Evolutionary conservation across 2,113 vertebrate genomes (phyloP).

Genomic region (Engraulis encrasicolus): DNA sequence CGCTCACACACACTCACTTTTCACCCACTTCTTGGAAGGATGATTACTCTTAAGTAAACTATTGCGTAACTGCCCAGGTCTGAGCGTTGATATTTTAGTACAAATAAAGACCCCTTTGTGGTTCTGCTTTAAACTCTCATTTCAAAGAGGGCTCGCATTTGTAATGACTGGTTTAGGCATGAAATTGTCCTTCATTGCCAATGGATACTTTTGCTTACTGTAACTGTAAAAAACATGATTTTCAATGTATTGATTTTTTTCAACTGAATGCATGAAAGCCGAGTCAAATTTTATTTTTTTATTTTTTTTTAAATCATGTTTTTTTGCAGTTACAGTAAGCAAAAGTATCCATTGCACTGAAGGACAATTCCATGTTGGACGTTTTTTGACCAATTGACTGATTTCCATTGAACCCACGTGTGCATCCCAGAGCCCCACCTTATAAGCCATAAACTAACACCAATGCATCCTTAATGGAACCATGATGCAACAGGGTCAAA

Average conservation of each 20-base stretch:
- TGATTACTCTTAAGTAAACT: background rate
- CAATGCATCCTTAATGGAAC: background rate
- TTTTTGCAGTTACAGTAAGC: too few relatives aligned
- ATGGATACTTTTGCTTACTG: too few relatives aligned
- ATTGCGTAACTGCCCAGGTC: background rate
- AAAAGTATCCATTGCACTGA: too few relatives aligned
- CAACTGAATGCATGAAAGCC: too few relatives aligned
- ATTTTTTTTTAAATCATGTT: too few relatives aligned
- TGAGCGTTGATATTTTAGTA: background rate
- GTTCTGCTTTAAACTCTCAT: background rate
- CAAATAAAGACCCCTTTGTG: background rate
- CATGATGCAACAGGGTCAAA: background rate
- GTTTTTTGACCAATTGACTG: constrained; percentile 7
- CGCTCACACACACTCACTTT: too few relatives aligned
- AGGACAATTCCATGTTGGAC: too few relatives aligned
- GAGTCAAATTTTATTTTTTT: too few relatives aligned
- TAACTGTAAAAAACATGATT: too few relatives aligned
- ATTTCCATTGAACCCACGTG: background rate
- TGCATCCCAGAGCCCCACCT: background rate
- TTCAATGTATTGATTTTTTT: too few relatives aligned
- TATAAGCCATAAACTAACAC: constrained; percentile 17
- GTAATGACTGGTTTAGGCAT: background rate
- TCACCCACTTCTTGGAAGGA: too few relatives aligned
- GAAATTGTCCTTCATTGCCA: too few relatives aligned
- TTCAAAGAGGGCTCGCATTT: background rate